Conservation (phyloP, 2,113 vertebrate genomes). For the Triplophysa dalaica region DNA sequence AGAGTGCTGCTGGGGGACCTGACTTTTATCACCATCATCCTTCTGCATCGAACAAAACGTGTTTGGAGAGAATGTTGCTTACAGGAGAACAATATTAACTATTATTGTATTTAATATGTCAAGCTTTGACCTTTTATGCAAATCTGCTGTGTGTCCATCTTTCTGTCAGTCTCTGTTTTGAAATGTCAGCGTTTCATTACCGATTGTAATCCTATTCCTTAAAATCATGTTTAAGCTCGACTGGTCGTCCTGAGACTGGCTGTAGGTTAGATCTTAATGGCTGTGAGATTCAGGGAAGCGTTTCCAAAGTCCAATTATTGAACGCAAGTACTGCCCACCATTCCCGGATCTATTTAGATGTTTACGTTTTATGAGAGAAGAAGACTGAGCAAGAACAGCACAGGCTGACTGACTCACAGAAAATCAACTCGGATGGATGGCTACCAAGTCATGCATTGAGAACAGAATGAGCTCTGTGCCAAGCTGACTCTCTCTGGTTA, state of each 20-base stretch:
- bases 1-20: background rate
- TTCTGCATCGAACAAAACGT: background rate
- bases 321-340: background rate
- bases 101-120: background rate
- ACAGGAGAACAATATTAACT: background rate
- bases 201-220: slow-evolving; percentile 21
- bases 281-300: slow-evolving; percentile 22
- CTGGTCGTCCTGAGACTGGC: background rate
- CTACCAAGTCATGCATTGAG: slow-evolving; percentile 22
- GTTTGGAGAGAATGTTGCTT: slow-evolving; percentile 1
- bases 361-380: slow-evolving; percentile 7
- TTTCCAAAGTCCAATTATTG: background rate
- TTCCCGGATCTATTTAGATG: background rate
- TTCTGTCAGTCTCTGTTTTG: slow-evolving; percentile 1
- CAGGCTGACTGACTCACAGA: slow-evolving; percentile 37
- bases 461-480: slow-evolving; percentile 35
- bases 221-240: slow-evolving; percentile 17
- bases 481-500: slow-evolving; percentile 15
- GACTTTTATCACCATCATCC: background rate
- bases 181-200: slow-evolving; percentile 35
- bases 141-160: slow-evolving; percentile 7
- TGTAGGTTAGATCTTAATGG: slow-evolving; percentile 7
- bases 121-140: slow-evolving; percentile 4
- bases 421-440: slow-evolving; percentile 47
- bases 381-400: slow-evolving; percentile 18